Evolutionary conservation across 2,113 vertebrate species (phyloP).

Genomic region (Emydura subglobosa): DNA sequence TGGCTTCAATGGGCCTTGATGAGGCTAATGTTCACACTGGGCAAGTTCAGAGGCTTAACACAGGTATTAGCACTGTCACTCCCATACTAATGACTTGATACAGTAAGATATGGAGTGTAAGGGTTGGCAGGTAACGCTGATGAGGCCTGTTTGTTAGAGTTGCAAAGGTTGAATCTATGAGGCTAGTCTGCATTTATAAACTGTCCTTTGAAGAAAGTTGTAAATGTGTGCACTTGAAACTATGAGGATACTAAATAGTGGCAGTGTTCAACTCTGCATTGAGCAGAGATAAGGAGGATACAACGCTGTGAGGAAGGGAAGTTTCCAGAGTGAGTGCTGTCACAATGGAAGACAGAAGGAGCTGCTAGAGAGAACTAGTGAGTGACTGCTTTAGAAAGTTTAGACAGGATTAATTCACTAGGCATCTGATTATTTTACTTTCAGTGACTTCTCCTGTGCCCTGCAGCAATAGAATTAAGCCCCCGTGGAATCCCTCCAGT

Average conservation of each 20-base stretch:
- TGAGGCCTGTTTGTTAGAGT: slow-evolving; percentile 34
- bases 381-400: not conserved
- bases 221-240: not conserved
- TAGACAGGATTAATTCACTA: not conserved
- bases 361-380: not conserved
- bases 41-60: not conserved
- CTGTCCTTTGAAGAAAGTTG: slow-evolving; percentile 34
- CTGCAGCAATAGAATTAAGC: not conserved
- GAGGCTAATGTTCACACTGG: not conserved
- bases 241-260: not conserved
- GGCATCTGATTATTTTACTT: not conserved
- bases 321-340: not conserved
- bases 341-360: accelerated
- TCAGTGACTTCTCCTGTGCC: not conserved
- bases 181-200: slow-evolving; percentile 14
- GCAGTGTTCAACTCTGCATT: not conserved
- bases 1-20: not conserved
- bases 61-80: not conserved
- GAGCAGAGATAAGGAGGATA: not conserved
- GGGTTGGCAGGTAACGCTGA: slow-evolving; percentile 21
- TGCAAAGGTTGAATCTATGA: not conserved
- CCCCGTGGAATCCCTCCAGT: accelerated
- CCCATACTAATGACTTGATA: not conserved
- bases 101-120: slow-evolving; percentile 16
- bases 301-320: not conserved